Percentiles rank a stretch among this genome's conserved stretches.
Evolutionary conservation across 1,140 invertebrate genomes (phyloP).

Genomic region (Mercenaria mercenaria): DNA sequence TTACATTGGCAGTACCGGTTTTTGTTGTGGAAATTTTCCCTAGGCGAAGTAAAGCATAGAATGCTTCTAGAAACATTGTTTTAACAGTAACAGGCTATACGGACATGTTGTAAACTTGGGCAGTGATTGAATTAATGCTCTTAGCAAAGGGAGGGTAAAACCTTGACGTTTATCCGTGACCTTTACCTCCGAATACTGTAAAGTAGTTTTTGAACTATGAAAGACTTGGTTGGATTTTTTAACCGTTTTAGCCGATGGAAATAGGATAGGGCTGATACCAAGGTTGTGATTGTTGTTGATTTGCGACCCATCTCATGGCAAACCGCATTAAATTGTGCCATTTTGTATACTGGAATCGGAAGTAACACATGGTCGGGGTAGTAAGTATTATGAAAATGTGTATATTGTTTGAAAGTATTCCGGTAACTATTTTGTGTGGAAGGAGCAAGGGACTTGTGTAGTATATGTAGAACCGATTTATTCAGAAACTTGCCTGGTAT

Average conservation of each 20-base stretch:
- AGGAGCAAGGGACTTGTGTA: background rate
- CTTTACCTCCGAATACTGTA: background rate
- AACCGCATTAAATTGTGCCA: conserved; percentile 22
- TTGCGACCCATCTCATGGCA: background rate
- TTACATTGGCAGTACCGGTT: background rate
- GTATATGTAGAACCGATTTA: background rate
- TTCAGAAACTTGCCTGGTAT: conserved; percentile 23
- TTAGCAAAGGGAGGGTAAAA: background rate
- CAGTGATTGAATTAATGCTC: background rate
- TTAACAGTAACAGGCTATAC: background rate
- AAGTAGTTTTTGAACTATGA: conserved; percentile 35
- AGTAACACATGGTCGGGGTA: background rate
- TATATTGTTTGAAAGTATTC: background rate
- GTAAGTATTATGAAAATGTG: background rate
- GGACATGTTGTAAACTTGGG: background rate
- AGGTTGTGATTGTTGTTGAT: background rate
- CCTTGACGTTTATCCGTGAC: background rate
- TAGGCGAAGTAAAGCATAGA: conserved; percentile 1
- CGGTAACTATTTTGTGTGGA: background rate
- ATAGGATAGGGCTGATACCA: conserved; percentile 31
- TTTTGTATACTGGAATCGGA: background rate
- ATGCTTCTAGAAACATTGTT: conserved; percentile 35
- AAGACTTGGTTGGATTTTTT: background rate
- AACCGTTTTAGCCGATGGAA: conserved; percentile 3
- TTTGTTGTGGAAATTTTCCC: conserved; percentile 6